Conservation (phyloP, 2,113 vertebrate species). For the Hypocryptadius cinnamomeus region DNA sequence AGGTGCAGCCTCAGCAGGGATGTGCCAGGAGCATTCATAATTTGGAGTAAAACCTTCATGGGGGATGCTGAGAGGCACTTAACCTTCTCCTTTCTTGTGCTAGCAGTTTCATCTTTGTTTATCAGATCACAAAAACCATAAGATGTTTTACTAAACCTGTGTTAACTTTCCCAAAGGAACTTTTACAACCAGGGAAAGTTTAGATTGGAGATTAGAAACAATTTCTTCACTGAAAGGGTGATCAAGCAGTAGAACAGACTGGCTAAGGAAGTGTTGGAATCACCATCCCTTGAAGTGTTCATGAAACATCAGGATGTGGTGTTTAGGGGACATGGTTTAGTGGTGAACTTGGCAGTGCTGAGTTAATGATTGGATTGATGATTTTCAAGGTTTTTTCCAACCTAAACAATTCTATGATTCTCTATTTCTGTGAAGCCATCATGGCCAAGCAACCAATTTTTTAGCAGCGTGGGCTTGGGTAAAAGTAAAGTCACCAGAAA, state of each 20-base stretch:
- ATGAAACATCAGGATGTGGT: background rate
- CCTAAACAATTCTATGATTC: background rate
- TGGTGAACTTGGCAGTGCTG: background rate
- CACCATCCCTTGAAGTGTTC: background rate
- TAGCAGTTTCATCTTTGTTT: background rate
- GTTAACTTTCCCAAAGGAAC: background rate
- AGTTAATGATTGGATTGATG: no score
- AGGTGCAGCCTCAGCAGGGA: background rate
- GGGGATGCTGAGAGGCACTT: background rate
- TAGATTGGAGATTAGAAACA: background rate
- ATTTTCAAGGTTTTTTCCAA: background rate
- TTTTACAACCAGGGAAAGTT: background rate
- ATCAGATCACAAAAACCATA: background rate
- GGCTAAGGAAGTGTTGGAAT: background rate
- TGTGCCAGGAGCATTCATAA: background rate
- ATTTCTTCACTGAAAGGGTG: background rate
- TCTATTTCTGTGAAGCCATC: background rate
- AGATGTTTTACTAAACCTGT: background rate
- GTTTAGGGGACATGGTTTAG: background rate
- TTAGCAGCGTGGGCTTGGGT: background rate
- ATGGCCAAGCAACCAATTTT: rapidly evolving
- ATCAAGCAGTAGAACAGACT: background rate
- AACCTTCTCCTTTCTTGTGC: background rate
- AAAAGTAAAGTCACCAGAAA: background rate
- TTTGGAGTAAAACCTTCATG: background rate